These are phyloP conservation scores for Petrolisthes cinctipes DNA, from an alignment of 2,888 invertebrate species.

Conservation along the genomic window DNA sequence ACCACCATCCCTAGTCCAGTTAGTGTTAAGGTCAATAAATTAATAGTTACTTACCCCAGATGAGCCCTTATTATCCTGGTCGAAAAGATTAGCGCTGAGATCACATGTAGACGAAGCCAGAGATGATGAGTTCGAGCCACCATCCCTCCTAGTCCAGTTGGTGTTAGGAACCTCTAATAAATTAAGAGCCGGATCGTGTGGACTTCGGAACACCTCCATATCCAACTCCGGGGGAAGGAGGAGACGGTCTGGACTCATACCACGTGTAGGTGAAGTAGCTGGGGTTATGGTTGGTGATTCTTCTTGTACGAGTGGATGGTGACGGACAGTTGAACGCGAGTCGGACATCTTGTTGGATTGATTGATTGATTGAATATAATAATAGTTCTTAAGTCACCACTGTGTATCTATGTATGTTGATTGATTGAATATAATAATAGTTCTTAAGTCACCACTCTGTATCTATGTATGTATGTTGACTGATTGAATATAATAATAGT, in stretches of 20 bases:
- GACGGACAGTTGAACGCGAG: conserved; percentile 48
- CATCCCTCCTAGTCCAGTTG: conserved; percentile 50
- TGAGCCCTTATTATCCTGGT: background rate
- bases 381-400: background rate
- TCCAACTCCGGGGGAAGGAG: conserved; percentile 48
- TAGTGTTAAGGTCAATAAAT: conserved; percentile 45
- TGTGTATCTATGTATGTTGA: conserved; percentile 20
- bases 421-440: too few relatives aligned
- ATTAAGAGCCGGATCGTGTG: conserved; percentile 56
- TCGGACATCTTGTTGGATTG: conserved; percentile 35
- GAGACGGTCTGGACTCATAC: conserved; percentile 54
- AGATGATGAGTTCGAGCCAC: conserved; percentile 29
- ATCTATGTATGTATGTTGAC: background rate
- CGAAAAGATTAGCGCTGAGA: conserved; percentile 36
- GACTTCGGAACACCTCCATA: conserved; percentile 39
- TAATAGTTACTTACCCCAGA: conserved; percentile 6
- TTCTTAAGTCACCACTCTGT: background rate
- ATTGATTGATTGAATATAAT: background rate
- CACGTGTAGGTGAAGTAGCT: conserved; percentile 27
- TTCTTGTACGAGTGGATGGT: conserved; percentile 57
- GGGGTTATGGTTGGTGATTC: conserved; percentile 26
- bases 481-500: too few relatives aligned
- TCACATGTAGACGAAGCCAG: conserved; percentile 50
- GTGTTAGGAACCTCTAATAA: conserved; percentile 59
- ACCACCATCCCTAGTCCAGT: conserved; percentile 53